Percentiles rank a stretch among this genome's conserved stretches.
phyloP scores from a whole-genome alignment of 2,113 vertebrate species.

The Acanthisitta chloris region DNA sequence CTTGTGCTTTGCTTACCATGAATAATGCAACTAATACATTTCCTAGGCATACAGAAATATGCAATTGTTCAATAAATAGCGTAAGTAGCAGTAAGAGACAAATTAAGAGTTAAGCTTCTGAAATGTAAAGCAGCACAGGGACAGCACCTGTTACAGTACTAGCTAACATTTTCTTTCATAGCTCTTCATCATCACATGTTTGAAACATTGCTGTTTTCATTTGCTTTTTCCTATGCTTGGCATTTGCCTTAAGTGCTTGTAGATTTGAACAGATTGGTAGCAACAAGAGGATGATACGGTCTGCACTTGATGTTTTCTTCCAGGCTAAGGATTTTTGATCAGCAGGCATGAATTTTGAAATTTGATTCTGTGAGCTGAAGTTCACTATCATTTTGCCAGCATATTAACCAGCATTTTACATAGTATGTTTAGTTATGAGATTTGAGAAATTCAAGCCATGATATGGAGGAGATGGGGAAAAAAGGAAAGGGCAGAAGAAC shows the following conservation, averaged over 20 bases:
- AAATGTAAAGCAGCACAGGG: constrained; percentile 22
- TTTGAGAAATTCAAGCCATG: neutral
- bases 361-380: neutral
- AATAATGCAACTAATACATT: neutral
- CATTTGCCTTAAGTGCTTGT: constrained; percentile 54
- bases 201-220: constrained; percentile 43
- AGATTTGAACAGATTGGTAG: constrained; percentile 57
- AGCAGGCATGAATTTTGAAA: neutral
- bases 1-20: neutral
- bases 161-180: constrained; percentile 48
- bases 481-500: neutral
- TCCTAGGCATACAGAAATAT: neutral
- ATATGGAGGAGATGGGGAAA: neutral
- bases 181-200: constrained; percentile 12
- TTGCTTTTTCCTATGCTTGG: constrained; percentile 39
- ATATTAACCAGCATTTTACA: neutral
- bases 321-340: neutral
- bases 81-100: neutral
- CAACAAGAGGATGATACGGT: constrained; percentile 14
- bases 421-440: neutral
- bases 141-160: constrained; percentile 56
- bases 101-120: constrained; percentile 40
- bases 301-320: constrained; percentile 28
- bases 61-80: neutral
- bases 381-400: neutral